Conservation (phyloP, 1,140 invertebrate genomes). For the Conopomorpha cramerella region DNA sequence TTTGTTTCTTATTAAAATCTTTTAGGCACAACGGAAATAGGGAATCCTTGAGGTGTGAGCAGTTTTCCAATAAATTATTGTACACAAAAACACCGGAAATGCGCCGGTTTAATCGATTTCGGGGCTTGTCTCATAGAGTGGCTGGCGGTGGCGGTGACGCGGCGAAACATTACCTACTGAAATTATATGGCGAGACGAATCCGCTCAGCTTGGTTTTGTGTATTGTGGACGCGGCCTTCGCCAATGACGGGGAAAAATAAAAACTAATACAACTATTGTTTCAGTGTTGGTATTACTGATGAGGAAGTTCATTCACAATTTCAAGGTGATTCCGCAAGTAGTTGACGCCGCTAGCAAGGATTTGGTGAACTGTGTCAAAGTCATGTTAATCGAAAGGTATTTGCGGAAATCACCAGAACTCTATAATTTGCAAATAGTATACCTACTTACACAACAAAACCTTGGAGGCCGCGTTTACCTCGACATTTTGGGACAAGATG, state of each 20-base stretch:
- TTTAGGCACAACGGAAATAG: conserved; percentile 18
- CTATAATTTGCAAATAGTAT: too few relatives aligned
- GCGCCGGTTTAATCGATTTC: conserved; percentile 47
- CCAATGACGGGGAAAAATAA: conserved; percentile 36
- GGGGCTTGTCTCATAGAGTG: conserved; percentile 25
- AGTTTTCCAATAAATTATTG: conserved; percentile 45
- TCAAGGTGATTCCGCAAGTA: too few relatives aligned
- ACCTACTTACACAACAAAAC: too few relatives aligned
- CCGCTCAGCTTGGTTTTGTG: conserved; percentile 40
- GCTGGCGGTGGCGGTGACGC: too few relatives aligned
- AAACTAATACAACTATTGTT: conserved; percentile 54
- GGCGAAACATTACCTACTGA: conserved; percentile 38
- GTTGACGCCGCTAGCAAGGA: conserved; percentile 2
- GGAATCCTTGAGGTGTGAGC: conserved; percentile 47
- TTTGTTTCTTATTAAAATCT: conserved; percentile 30
- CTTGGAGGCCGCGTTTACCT: too few relatives aligned
- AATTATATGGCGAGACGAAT: conserved; percentile 52
- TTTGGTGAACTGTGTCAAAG: conserved; percentile 3
- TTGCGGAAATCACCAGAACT: too few relatives aligned
- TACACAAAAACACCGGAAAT: conserved; percentile 48
- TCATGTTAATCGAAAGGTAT: too few relatives aligned
- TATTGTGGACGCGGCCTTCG: conserved; percentile 48
- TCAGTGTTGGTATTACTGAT: conserved; percentile 53
- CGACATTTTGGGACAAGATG: too few relatives aligned
- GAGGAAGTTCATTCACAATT: conserved; percentile 42